phyloP scores from a whole-genome alignment of 2,797 vertebrate species.

The Clarias fuscus region DNA sequence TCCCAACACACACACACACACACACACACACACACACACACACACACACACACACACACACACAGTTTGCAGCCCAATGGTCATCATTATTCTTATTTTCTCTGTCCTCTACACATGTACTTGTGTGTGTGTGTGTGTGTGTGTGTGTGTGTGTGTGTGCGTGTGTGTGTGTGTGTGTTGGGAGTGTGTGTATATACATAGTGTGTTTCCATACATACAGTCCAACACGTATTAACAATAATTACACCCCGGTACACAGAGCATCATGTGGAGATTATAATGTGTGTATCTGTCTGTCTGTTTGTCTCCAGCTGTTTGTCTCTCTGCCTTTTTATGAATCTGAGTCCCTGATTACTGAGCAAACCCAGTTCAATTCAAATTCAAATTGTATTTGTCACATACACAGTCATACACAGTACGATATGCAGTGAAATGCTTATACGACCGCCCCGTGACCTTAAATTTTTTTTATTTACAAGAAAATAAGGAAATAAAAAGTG shows the following conservation, averaged over 20 bases:
- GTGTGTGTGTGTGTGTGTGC: neutral
- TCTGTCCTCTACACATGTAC: neutral
- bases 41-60: conserved; percentile 10
- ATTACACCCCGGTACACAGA: neutral
- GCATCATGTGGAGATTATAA: neutral
- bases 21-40: conserved; percentile 10
- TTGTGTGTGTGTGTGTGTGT: neutral
- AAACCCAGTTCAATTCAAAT: no score
- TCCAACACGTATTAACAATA: neutral
- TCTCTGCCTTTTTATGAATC: neutral
- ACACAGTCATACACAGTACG: no score
- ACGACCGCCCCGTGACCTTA: no score
- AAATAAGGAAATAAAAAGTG: no score
- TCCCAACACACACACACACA: conserved; percentile 66
- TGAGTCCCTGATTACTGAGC: no score
- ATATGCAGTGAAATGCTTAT: no score
- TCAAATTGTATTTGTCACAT: no score
- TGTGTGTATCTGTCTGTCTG: neutral
- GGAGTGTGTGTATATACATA: neutral
- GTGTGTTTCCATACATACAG: neutral
- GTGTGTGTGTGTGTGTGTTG: neutral
- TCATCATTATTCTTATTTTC: conserved; percentile 6
- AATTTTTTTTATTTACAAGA: no score
- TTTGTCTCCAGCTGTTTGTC: neutral
- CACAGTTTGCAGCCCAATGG: neutral